Percentiles rank a stretch among this genome's conserved stretches.
Conservation (phyloP, 2,797 vertebrate species). For the Tympanoctomys barrerae region DNA sequence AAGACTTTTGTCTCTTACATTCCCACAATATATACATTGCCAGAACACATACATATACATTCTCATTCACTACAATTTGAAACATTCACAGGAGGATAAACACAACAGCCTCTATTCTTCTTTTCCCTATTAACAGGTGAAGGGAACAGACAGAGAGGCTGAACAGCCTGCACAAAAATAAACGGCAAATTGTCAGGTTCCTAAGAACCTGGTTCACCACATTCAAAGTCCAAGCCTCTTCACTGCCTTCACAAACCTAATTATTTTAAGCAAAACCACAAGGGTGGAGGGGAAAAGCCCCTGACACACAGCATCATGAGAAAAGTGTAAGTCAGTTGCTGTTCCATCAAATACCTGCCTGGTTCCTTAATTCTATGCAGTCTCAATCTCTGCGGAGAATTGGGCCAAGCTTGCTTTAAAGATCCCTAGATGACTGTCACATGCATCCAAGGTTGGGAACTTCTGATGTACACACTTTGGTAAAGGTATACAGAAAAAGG, state of each 20-base stretch:
- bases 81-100: neutral
- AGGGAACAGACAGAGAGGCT: neutral
- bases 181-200: neutral
- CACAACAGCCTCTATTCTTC: neutral
- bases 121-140: conserved; percentile 32
- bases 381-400: neutral
- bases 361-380: conserved; percentile 19
- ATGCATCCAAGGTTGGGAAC: neutral
- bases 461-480: neutral
- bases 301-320: neutral
- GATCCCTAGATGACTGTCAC: neutral
- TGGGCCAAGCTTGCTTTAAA: neutral
- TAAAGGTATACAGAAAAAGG: neutral
- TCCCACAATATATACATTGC: neutral
- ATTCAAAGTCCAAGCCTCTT: conserved; percentile 11
- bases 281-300: neutral
- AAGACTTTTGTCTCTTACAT: neutral
- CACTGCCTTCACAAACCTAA: conserved; percentile 6
- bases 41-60: neutral
- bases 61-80: neutral
- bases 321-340: conserved; percentile 10
- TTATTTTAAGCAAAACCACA: conserved; percentile 31
- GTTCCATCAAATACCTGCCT: conserved; percentile 23
- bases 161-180: neutral
- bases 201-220: conserved; percentile 10